Evolutionary conservation across 1,140 invertebrate genomes (phyloP), one percentile per base, ranked within the genome.

Genomic region (Drosophila persimilis): DNA sequence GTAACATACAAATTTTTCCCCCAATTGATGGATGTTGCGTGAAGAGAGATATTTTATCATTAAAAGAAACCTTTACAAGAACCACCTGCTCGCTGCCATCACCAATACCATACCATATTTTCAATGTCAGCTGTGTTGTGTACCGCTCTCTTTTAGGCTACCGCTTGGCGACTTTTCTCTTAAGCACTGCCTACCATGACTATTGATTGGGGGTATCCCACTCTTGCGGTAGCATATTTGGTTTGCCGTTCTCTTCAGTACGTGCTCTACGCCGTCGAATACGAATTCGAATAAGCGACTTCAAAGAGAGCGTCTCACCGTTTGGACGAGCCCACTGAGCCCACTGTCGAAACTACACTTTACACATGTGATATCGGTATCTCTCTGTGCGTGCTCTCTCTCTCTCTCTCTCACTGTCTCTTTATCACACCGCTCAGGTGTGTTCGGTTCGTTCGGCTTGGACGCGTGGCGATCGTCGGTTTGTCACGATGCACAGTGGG

Each of bases 391-490:
- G 13, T 15, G 53, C 20, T 41, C 13, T 2, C n/a, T 11, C 31
- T 15, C n/a, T 11, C 31, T 15, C 50, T 48, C 26, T 39, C n/a
- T 6, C 35, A 13, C 8, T 8, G 31, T 13, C 24, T 41, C 41
- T 53, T 13, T 39, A 39, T 13, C 22, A 20, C 15, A 3, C 0
- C 11, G 5, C 20, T 35, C 71, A 73, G 62, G 72, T 75, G 45
- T 31, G 50, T 55, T 57, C 50, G 43, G 15, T 9, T 41, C 41
- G 54, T 22, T 43, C 31, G 58, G 51, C 53, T 75, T 80, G 80
- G 60, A 67, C 69, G 66, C 81, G 81, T 85, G 81, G 81, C 81
- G 81, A 77, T 85, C 81, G 8, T 64, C 61, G 59, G 73, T 79
- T 74, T 51, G 61, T 31, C 39, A 13, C 35, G 11, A 39, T 11